phyloP scores from a whole-genome alignment of 2,113 vertebrate genomes.

The Tragelaphus buxtoni region DNA sequence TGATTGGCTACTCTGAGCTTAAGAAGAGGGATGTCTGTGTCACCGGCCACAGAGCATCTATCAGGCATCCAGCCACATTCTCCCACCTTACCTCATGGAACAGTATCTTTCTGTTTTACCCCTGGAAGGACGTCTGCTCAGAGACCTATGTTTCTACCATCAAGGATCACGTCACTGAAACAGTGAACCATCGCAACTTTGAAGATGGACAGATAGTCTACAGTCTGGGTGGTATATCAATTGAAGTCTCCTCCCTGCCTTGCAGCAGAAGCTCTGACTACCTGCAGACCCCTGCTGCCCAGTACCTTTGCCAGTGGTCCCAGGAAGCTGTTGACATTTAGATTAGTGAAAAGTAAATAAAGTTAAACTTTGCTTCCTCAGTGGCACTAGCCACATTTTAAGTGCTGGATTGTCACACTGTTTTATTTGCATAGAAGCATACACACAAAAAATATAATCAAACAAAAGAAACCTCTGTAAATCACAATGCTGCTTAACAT shows the following conservation, averaged over 20 bases:
- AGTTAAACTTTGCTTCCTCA: background rate
- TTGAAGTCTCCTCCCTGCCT: background rate
- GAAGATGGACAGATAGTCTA: background rate
- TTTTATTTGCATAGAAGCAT: too few species aligned
- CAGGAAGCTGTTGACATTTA: background rate
- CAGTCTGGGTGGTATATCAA: background rate
- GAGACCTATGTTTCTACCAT: rapidly evolving
- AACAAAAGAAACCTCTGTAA: background rate
- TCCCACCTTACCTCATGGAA: too few species aligned
- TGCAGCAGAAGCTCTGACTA: background rate
- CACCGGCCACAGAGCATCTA: background rate
- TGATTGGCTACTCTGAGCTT: background rate
- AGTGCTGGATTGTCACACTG: background rate
- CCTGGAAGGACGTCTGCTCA: background rate
- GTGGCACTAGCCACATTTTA: background rate
- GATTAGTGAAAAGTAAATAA: background rate
- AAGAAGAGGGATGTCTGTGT: background rate
- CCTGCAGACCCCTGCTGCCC: background rate
- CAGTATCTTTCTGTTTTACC: background rate
- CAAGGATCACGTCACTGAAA: background rate
- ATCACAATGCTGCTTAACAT: background rate
- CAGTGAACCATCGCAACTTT: background rate
- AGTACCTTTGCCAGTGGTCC: background rate
- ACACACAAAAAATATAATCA: background rate
- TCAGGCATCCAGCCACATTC: background rate